Conservation (phyloP, 1,140 invertebrate genomes). For the Diprion similis region DNA sequence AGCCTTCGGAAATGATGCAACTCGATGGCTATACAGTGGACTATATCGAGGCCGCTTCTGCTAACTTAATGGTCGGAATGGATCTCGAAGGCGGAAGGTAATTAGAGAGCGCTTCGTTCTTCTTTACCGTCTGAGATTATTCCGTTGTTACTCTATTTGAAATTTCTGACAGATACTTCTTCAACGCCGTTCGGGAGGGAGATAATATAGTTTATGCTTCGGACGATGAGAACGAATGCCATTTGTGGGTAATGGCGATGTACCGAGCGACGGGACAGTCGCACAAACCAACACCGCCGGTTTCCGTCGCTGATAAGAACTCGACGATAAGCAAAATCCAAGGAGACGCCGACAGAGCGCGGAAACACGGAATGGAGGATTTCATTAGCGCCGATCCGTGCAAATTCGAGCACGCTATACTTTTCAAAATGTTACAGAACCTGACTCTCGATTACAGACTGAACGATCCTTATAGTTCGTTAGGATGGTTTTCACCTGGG, state of each 20-base stretch:
- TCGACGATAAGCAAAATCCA: conserved; percentile 88
- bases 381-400: conserved; percentile 98
- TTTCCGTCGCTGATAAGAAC: conserved; percentile 84
- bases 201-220: conserved; percentile 97
- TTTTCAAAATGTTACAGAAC: conserved; percentile 93
- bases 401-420: conserved; percentile 91
- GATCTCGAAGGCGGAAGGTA: conserved; percentile 63
- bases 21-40: conserved; percentile 99
- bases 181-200: conserved; percentile 98
- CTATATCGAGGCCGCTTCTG: conserved; percentile 94
- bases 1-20: conserved; percentile 99
- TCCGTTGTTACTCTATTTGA: conserved; percentile 13
- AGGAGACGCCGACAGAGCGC: conserved; percentile 93
- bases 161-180: conserved; percentile 90
- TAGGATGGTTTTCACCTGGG: conserved; percentile 99
- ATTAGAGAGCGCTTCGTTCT: conserved; percentile 22
- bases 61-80: conserved; percentile 89
- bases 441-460: conserved; percentile 94
- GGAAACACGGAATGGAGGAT: conserved; percentile 99
- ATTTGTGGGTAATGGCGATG: conserved; percentile 98
- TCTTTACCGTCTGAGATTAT: conserved; percentile 19
- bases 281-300: conserved; percentile 95
- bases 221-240: conserved; percentile 98
- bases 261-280: conserved; percentile 98
- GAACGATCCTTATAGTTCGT: conserved; percentile 95